Evolutionary conservation across 2,113 vertebrate species (phyloP), one percentile per base, ranked within the genome.

Genomic region (Gracilinanus agilis): DNA sequence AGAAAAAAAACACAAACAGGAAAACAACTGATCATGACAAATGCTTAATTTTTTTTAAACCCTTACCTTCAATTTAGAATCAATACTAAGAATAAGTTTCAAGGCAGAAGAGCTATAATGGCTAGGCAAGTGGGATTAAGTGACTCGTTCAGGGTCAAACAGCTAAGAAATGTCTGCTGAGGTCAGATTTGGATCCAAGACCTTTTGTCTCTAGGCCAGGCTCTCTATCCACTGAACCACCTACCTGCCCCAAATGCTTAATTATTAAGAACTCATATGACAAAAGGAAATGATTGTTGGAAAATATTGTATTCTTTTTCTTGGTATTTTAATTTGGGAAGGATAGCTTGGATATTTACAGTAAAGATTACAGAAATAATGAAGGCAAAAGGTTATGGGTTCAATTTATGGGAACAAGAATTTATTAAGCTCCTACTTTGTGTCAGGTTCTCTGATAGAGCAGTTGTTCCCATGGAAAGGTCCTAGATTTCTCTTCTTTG

Each of bases 211-310:
- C 49, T 49, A 49, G 49, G 49, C 49, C 49, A 49, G 49, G 49
- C 49, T 49, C 49, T 49, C 49, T 49, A 49, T 49, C 49, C 49
- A 49, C 5, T 49, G 49, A 5, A 49, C 49, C 49, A 49, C 49
- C 49, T 49, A 49, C 49, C 49, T 49, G 49, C 49, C 49, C 49
- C 13, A 54, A 91, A 94, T 92, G 40, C 27, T 90, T 97, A 95
- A 94, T 95, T 93, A 94, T 19, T 49, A 94, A 96, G 53, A 95
- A 88, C 44, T 92, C 90, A 91, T 96, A 94, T 98, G 97, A 91
- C 24, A 94, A 96, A 94, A 97, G 91, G 95, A 96, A 96, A 92
- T 40, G 40, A 6, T 49, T 49, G 88, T 49, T 96, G 94, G 55
- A 94, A 95, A 96, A 61, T 58, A 90, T 24, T 44, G 58, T 40